These are phyloP conservation scores for Heliothis subflexa DNA, from an alignment of 1,140 invertebrate species.

Conservation along the genomic window DNA sequence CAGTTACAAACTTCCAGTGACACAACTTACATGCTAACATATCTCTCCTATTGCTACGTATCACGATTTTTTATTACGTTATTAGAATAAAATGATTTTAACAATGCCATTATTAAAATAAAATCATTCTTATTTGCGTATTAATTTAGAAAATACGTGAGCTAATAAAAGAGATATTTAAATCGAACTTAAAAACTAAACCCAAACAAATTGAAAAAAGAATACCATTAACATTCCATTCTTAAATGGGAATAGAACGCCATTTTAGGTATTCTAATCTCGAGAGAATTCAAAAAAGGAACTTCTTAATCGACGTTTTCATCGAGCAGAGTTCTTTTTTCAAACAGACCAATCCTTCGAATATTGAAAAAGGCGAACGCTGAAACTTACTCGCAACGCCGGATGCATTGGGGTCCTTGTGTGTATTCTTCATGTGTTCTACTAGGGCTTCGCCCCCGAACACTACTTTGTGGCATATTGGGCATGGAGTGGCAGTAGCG, in stretches of 20 bases:
- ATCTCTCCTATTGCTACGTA: constrained; percentile 66
- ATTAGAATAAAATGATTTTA: constrained; percentile 44
- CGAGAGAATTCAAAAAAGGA: constrained; percentile 42
- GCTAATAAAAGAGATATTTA: constrained; percentile 68
- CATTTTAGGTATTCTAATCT: constrained; percentile 37
- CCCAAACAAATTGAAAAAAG: constrained; percentile 62
- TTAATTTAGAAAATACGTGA: constrained; percentile 40
- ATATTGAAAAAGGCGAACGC: constrained; percentile 61
- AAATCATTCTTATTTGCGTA: not conserved
- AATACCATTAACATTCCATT: constrained; percentile 70
- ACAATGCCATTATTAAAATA: constrained; percentile 30
- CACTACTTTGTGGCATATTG: constrained; percentile 97
- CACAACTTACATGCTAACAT: constrained; percentile 74
- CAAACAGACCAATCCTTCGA: constrained; percentile 41
- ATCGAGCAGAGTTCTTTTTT: constrained; percentile 39
- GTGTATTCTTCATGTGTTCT: constrained; percentile 98
- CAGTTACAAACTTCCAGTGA: constrained; percentile 77
- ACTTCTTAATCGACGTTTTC: constrained; percentile 8
- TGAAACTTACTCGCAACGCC: constrained; percentile 95
- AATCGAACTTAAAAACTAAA: constrained; percentile 60
- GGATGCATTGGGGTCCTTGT: constrained; percentile 96
- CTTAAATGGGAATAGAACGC: constrained; percentile 39
- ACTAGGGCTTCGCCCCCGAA: constrained; percentile 96
- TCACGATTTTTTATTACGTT: constrained; percentile 26
- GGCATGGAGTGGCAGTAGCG: constrained; percentile 95